Percentiles rank a stretch among this genome's conserved stretches.
Conservation (phyloP, 2,797 vertebrate genomes). For the Dendrocincla fuliginosa region DNA sequence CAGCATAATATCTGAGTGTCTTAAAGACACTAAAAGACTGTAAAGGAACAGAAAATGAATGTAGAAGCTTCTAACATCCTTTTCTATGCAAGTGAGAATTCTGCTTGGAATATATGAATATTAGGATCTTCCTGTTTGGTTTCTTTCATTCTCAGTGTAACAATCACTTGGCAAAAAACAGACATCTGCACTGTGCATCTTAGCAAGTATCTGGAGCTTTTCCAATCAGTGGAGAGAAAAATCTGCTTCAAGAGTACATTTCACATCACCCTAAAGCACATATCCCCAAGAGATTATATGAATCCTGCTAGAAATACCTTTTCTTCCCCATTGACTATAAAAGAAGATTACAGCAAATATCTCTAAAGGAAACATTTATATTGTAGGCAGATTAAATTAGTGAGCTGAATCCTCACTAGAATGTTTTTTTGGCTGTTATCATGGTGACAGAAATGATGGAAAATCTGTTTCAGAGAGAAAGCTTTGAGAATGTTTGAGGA, state of each 20-base stretch:
- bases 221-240: background rate
- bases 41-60: background rate
- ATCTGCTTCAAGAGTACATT: background rate
- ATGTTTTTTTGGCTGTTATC: slow-evolving; percentile 23
- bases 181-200: background rate
- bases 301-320: background rate
- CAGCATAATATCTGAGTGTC: background rate
- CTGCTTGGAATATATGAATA: background rate
- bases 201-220: background rate
- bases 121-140: background rate
- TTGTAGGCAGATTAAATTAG: background rate
- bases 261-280: background rate
- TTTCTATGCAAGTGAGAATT: background rate
- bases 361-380: background rate
- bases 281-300: background rate
- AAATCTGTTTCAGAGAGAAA: slow-evolving; percentile 12
- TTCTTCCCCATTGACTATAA: background rate
- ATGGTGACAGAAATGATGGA: background rate
- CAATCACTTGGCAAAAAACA: background rate
- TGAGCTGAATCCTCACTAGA: background rate
- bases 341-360: background rate
- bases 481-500: background rate
- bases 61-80: background rate
- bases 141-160: background rate
- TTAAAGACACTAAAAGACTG: slow-evolving; percentile 2